Base-by-base conservation (phyloP, 1,140 invertebrate genomes). In the Melipona quadrifasciata region DNA sequence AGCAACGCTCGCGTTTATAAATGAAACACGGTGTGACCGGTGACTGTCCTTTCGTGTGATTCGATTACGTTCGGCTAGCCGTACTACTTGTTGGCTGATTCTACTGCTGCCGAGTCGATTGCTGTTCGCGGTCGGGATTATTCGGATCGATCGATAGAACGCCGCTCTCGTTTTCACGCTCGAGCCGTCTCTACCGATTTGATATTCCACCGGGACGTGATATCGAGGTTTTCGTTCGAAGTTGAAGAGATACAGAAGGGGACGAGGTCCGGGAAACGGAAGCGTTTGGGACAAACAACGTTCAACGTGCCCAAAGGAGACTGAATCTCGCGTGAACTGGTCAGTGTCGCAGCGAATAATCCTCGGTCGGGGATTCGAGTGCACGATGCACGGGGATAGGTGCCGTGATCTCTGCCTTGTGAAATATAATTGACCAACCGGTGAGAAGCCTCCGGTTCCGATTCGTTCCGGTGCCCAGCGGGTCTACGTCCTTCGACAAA, bases 331-430 rank as follows among this genome's bases (percentile, higher is more conserved):
- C 70, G 71, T 74, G 58, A 27, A 81, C 1, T 74, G 47, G 24
- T 24, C 79, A 51, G 79, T 73, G 68, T 61, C 21, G 67, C 47
- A 51, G 21, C 78, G n/a, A 39, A 8, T 80, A 58, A 61, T 72
- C n/a, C 67, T 27, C 55, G 31, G 24, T 16, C 57, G 24, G 34
- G 27, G 57, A 12, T 47, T n/a, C 34, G 24, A 24, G 58, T 47
- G 47, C 67, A 84, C 55, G 12, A 84, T 84, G 82, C 76, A 84
- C 76, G 75, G 76, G 14, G 71, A 65, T 14, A 76, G 79, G 67
- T 79, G 75, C 67, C 39, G 55, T 57, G n/a, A 47, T 34, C 64
- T 58, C 51, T 55, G 21, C 53, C 53, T 77, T 70, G 82, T 83
- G 39, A 79, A 61, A 64, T 84, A 71, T n/a, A 16, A 77, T 39